Evolutionary conservation across 1,140 invertebrate genomes (phyloP).

Genomic region (Gyrodactylus bullatarudis): DNA sequence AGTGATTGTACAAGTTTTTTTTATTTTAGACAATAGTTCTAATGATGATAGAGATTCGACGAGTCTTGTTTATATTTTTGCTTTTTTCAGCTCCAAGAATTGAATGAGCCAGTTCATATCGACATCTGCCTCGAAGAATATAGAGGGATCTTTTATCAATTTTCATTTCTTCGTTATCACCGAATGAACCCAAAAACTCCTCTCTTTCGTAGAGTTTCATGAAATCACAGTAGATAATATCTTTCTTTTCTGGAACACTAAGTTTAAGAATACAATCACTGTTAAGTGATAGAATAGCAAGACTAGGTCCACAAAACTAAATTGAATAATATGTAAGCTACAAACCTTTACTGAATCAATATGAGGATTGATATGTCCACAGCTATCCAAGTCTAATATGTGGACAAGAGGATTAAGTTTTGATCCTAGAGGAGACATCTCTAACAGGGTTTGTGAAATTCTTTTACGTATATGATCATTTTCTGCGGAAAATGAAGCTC

Average conservation of each 20-base stretch:
- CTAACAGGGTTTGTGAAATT: neutral
- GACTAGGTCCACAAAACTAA: neutral
- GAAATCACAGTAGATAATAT: neutral
- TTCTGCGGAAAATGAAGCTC: neutral
- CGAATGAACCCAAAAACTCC: neutral
- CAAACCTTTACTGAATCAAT: neutral
- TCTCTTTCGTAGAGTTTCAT: neutral
- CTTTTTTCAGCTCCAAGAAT: neutral
- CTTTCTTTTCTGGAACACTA: neutral
- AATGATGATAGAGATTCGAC: neutral
- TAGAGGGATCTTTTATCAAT: neutral
- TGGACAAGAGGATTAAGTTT: neutral
- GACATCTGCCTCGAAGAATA: neutral
- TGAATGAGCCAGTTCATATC: neutral
- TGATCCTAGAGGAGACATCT: neutral
- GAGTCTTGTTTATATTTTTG: neutral
- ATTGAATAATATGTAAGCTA: neutral
- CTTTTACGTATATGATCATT: neutral
- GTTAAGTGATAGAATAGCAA: neutral
- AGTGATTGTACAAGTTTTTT: no score
- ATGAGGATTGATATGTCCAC: neutral
- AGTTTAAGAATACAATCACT: neutral
- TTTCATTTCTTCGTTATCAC: neutral
- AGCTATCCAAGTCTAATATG: neutral
- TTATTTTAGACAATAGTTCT: no score